A percentile compares a stretch with the other conserved stretches of the same genome.
These are phyloP conservation scores for Tragulus kanchil DNA, from an alignment of 2,113 vertebrate genomes.

Conservation along the genomic window DNA sequence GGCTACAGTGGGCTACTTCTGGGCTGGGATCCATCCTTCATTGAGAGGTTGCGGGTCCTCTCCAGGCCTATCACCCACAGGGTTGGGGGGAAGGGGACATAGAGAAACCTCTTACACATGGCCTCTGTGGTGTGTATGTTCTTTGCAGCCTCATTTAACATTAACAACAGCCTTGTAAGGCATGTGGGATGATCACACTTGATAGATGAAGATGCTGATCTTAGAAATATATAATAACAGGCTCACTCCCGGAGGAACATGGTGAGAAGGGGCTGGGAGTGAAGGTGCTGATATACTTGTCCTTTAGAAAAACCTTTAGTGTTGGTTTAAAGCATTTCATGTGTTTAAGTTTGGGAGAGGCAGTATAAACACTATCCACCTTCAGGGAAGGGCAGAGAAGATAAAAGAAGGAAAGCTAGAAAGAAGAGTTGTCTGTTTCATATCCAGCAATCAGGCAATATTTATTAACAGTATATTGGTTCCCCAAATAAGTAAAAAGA, in stretches of 20 bases:
- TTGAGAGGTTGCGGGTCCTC: background rate
- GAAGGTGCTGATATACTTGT: background rate
- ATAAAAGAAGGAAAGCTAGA: background rate
- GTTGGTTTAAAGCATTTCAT: slow-evolving; percentile 37
- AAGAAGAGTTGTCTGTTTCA: slow-evolving; percentile 6
- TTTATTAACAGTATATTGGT: slow-evolving; percentile 3
- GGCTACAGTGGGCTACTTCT: slow-evolving; percentile 42
- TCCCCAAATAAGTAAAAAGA: slow-evolving; percentile 44
- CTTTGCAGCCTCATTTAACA: background rate
- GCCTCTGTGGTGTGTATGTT: background rate
- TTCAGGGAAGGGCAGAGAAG: background rate
- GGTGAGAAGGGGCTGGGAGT: background rate
- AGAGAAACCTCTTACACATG: background rate
- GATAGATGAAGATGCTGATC: slow-evolving; percentile 4
- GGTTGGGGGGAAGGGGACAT: background rate
- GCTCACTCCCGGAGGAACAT: background rate
- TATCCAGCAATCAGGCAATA: background rate
- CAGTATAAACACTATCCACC: background rate
- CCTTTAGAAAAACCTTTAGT: background rate
- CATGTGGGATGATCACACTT: slow-evolving; percentile 40
- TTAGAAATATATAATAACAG: background rate
- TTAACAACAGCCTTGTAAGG: background rate
- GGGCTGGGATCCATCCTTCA: background rate
- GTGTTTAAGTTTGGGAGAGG: background rate
- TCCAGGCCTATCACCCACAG: background rate